phyloP scores from a whole-genome alignment of 2,888 invertebrate species.

The Furcula furcula region DNA sequence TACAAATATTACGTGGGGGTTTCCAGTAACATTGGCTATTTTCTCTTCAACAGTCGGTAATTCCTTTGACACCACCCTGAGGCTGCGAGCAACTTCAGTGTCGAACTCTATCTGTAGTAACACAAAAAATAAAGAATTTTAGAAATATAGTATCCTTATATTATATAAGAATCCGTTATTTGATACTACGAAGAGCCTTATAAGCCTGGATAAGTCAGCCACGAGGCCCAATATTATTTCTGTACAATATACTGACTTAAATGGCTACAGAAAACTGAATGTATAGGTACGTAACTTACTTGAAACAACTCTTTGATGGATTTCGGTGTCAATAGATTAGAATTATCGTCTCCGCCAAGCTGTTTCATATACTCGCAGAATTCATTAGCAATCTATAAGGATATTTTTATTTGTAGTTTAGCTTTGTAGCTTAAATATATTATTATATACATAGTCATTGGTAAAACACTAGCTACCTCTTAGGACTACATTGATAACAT shows the following conservation, averaged over 20 bases:
- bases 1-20: slow-evolving; percentile 63
- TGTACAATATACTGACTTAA: too few species aligned
- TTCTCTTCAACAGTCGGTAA: slow-evolving; percentile 81
- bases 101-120: slow-evolving; percentile 78
- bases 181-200: too few species aligned
- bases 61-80: slow-evolving; percentile 79
- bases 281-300: slow-evolving; percentile 36
- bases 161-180: too few species aligned
- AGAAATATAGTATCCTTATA: too few species aligned
- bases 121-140: background rate
- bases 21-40: slow-evolving; percentile 73
- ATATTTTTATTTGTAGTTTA: too few species aligned
- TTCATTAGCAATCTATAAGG: slow-evolving; percentile 74
- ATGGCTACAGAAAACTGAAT: background rate
- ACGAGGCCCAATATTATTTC: too few species aligned
- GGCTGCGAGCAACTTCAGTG: slow-evolving; percentile 77
- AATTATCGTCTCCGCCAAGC: slow-evolving; percentile 73
- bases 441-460: too few species aligned
- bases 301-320: slow-evolving; percentile 76
- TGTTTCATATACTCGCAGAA: slow-evolving; percentile 75
- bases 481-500: too few species aligned
- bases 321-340: slow-evolving; percentile 70
- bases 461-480: too few species aligned
- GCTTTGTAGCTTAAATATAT: too few species aligned
- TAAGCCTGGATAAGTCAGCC: too few species aligned